phyloP scores from a whole-genome alignment of 2,797 vertebrate species.

The Trichosurus vulpecula region DNA sequence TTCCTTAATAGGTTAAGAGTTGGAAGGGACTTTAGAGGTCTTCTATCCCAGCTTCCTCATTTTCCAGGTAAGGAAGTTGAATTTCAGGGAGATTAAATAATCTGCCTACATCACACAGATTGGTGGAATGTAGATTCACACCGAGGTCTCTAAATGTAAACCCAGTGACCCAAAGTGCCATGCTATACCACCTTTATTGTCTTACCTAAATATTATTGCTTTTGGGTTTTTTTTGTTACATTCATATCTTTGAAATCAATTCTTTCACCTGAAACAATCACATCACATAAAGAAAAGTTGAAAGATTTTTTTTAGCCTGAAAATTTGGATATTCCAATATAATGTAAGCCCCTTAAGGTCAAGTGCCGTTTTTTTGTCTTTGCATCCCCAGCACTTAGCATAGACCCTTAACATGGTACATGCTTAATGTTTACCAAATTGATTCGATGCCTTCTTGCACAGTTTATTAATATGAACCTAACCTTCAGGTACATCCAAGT shows the following conservation, averaged over 20 bases:
- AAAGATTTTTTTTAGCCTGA: not conserved
- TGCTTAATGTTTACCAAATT: not conserved
- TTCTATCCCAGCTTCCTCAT: not conserved
- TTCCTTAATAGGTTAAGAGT: not conserved
- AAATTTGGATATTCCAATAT: not conserved
- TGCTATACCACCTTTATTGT: not conserved
- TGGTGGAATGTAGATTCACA: not conserved
- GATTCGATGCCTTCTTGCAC: not conserved
- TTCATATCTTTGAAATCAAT: not conserved
- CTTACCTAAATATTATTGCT: not conserved
- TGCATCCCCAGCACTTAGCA: not conserved
- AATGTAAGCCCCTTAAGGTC: not conserved
- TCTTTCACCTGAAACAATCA: not conserved
- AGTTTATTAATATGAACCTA: not conserved
- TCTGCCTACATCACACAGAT: not conserved
- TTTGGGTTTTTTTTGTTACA: not conserved
- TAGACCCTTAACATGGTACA: not conserved
- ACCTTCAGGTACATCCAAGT: not conserved
- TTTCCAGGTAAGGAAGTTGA: not conserved
- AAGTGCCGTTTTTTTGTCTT: not conserved
- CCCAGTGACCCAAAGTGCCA: not conserved
- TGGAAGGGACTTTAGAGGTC: not conserved
- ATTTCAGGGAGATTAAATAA: not conserved
- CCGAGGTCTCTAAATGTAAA: not conserved
- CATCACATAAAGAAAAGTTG: not conserved